Base-by-base conservation (phyloP, 1,140 invertebrate genomes). In the Drosophila mauritiana region DNA sequence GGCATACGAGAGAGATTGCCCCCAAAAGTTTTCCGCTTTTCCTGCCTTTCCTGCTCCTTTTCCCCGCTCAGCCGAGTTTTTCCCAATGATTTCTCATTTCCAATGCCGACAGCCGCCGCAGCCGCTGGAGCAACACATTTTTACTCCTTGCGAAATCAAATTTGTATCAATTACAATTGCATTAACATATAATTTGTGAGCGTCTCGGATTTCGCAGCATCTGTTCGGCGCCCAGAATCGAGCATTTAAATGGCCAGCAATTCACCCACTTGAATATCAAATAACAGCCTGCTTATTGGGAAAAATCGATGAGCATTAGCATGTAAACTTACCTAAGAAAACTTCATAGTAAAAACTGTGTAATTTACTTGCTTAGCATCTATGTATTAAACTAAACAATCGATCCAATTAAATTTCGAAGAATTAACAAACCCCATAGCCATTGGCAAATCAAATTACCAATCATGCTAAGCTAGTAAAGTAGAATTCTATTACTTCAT, bases 91-190 rank as follows among this genome's bases (percentile, higher is more conserved):
- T 89, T 81, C 84, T 84, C 84, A 90, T 89, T 89, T 90, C 73
- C 80, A 68, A 77, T 84, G 76, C 83, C 72, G 70, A 39, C 67
- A 61, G 54, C 79, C 61, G 27, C 27, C 31, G 61, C 64, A 55
- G 42, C 63, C 40, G 54, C 62, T 62, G 45, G 53, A 58, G 69
- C 69, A 62, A 58, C 64, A 79, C 75, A 80, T 73, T 89, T 89
- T 83, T 83, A 68, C 73, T 77, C 76, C 56, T 67, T 76, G 52
- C 68, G 73, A 89, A 89, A 89, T 89, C 84, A 89, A 89, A 89
- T 89, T 90, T 89, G 84, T 89, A 89, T 89, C 84, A 89, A 89
- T 89, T 89, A 89, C 84, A 89, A 89, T 89, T 89, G 84, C 84
- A 89, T 89, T 89, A 89, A 89, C 84, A 89, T 89, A 89, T 90